Evolutionary conservation across 2,113 vertebrate genomes (phyloP), one percentile per base, ranked within the genome.

Genomic region (Zootoca vivipara): DNA sequence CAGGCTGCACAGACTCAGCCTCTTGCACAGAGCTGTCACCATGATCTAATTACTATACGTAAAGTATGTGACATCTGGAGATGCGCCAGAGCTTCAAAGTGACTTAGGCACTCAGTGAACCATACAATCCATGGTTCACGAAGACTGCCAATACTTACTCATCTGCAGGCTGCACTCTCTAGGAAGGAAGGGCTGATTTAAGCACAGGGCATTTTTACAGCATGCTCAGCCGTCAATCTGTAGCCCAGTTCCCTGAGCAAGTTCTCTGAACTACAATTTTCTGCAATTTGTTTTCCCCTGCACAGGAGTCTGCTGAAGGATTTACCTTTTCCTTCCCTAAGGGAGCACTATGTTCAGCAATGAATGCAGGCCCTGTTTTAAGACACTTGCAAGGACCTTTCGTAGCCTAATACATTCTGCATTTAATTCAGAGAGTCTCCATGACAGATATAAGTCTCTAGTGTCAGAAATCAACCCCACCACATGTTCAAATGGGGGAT

Each of bases 11-110:
- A 89, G 38, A 67, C 86, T 89, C 93, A 91, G 40, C 79, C 80
- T 92, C 88, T 89, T 82, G 83, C 90, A 88, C 62, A 0, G 0
- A 87, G 86, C 87, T 92, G 93, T 90, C 92, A 91, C 85, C 78
- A 78, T 90, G 92, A 95, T 94, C 93, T 93, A 92, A 94, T 94
- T 94, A 87, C 88, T 92, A 87, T 82, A 88, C 92, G 88, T 91
- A 91, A 96, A 94, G 85, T 83, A 85, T 90, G 81, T 95, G 94
- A 89, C 92, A 90, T 87, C 93, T 93, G 92, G 89, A 92, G 91
- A 88, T 85, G 74, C 87, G 93, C 92, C 92, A 0, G 0, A 72
- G 70, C 91, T 92, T 69, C 91, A 89, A 89, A 91, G 91, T 91
- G 90, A 92, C 93, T 93, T 58, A 65, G 78, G 46, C 81, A 93